Base-by-base conservation (phyloP, 2,113 vertebrate species). In the Galemys pyrenaicus region DNA sequence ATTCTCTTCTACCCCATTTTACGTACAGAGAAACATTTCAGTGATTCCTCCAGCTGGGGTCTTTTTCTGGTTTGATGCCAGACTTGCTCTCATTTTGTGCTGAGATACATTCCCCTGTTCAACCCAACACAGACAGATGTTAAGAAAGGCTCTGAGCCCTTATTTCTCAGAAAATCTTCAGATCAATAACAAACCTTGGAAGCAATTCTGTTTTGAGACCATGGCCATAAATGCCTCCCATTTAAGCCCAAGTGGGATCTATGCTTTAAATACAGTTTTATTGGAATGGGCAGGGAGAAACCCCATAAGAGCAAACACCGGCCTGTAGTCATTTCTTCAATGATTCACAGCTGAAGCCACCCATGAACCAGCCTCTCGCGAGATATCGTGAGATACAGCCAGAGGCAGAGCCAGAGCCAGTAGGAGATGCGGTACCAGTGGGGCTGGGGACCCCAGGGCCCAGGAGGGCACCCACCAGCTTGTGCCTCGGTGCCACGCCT, bases 121-220 rank as follows among this genome's bases (percentile, higher is more conserved):
- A 81, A 32, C 30, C 35, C 58, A 41, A 44, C 16, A 67, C 37
- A 58, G 8, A 82, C 46, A 67, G 49, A 37, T 35, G 49, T 74
- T 11, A 37, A 62, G 32, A 35, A 74, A 82, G 44, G 2, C 49
- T 87, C 35, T 49, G 54, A 58, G 30, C 24, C 20, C 28, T 92
- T 77, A 64, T 82, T 75, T 49, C 86, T 65, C 65, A 75, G 60
- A 68, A 84, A 65, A n/a, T 79, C 73, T 95, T 65, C 81, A 56
- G 41, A 79, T 75, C 68, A 73, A 2, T 54, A 35, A 12, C 71
- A 89, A 71, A 22, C 20, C 39, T 82, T 82, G 62, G 46, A 62
- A 67, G n/a, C 41, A 62, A 87, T 60, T 90, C 56, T 82, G 2
- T 24, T 64, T 35, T 62, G 58, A 32, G 39, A 65, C 9, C 17